A percentile compares a stretch with the other conserved stretches of the same genome.
phyloP scores from a whole-genome alignment of 1,140 invertebrate genomes.

The Cotesia chilonis region DNA sequence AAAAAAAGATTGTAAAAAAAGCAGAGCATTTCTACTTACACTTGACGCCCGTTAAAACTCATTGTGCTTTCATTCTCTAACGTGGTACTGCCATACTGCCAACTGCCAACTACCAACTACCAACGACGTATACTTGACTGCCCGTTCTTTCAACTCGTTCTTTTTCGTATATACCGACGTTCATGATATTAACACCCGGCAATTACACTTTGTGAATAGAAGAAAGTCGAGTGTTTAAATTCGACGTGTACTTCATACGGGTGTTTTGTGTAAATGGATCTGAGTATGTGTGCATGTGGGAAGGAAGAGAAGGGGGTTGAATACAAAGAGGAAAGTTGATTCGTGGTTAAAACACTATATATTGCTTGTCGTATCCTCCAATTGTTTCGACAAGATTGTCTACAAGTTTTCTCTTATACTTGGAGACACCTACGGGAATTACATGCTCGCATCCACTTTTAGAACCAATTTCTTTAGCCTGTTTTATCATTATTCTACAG shows the following conservation, averaged over 20 bases:
- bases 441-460: not conserved
- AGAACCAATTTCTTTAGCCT: constrained; percentile 21
- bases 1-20: not conserved
- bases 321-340: too few relatives aligned
- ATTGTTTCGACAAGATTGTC: not conserved
- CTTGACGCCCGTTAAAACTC: not conserved
- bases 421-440: not conserved
- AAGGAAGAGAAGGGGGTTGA: too few relatives aligned
- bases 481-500: not conserved
- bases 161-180: not conserved
- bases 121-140: too few relatives aligned
- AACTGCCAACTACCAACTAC: too few relatives aligned
- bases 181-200: constrained; percentile 50
- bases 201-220: constrained; percentile 53
- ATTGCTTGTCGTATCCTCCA: constrained; percentile 13
- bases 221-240: constrained; percentile 43
- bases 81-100: too few relatives aligned
- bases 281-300: too few relatives aligned
- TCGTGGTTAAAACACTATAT: not conserved
- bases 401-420: not conserved
- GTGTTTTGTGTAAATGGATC: not conserved
- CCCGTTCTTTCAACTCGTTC: not conserved
- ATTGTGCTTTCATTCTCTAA: too few relatives aligned
- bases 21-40: constrained; percentile 10
- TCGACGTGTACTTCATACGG: not conserved